These are phyloP conservation scores for Apostichopus japonicus DNA, from an alignment of 35 echinoderm and acorn worm genomes.

Conservation along the genomic window DNA sequence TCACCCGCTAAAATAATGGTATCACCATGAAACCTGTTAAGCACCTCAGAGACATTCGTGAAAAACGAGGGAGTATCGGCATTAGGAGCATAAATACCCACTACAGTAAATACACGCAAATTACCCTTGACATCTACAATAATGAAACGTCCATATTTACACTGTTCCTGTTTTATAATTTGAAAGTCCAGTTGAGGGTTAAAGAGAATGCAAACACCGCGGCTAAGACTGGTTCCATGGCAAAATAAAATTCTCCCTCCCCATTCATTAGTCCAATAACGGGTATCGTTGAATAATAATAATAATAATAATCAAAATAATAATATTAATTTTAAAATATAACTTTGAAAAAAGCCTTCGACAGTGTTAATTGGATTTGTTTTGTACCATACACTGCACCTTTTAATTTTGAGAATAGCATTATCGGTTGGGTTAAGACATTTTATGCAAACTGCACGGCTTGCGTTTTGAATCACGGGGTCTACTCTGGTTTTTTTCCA, in stretches of 20 bases:
- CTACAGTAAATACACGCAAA: background rate
- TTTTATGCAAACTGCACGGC: no score
- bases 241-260: background rate
- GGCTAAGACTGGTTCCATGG: background rate
- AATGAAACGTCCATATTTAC: background rate
- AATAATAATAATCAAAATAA: no score
- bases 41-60: background rate
- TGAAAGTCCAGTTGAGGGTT: background rate
- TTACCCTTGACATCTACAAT: background rate
- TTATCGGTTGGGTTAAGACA: no score
- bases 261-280: slow-evolving; percentile 7
- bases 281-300: no score
- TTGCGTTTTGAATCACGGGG: no score
- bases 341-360: no score
- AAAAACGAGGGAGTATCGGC: background rate
- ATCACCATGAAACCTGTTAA: slow-evolving; percentile 9
- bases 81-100: slow-evolving; percentile 16
- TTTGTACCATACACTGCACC: no score
- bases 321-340: no score
- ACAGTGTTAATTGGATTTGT: no score
- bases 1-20: slow-evolving; percentile 14
- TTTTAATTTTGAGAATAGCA: no score
- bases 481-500: no score
- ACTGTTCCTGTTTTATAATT: background rate
- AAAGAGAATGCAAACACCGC: background rate